Evolutionary conservation across 2,797 vertebrate species (phyloP), one percentile per base, ranked within the genome.

Genomic region (Podarcis lilfordi): DNA sequence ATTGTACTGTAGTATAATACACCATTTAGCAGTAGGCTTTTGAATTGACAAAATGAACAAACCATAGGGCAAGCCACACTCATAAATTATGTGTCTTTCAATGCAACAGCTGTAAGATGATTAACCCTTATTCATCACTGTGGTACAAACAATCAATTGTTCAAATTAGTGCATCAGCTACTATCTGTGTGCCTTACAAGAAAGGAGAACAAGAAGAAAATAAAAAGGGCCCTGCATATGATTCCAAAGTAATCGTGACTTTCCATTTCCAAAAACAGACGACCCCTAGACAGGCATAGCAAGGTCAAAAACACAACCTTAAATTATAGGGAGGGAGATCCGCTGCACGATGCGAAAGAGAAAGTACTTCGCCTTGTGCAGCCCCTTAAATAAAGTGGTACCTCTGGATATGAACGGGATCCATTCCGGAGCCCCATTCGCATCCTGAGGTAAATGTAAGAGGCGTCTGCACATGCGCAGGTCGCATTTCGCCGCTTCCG

Each of bases 1-100:
- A 89, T 82, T 89, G 84, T 86, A 89, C 69, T 77, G 43, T 25
- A 89, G 84, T n/a, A 75, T 85, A 89, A 89, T 82, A 76, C 45
- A 81, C 84, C 71, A 85, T 86, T 89, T 81, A 85, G 84, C 78
- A 68, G 32, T 69, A 76, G 69, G 25, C 9, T 76, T 85, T 85
- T 85, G 83, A 89, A 50, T 55, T 75, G 78, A 40, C 25, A 68
- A 81, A 89, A 89, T 76, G 77, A 85, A 55, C 71, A 89, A 82
- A 81, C 32, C 71, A 75, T 68, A 82, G 83, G 88, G 84, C 21
- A 50, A 82, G 35, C 21, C 19, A 25, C 45, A 82, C 61, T 82
- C 59, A 55, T 81, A 81, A 89, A 86, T 89, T 80, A 86, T 69
- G 55, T 85, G 76, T 81, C 27, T 59, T 69, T 83, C n/a, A 66